phyloP scores from a whole-genome alignment of 1,140 invertebrate species.

The Phortica variegata region DNA sequence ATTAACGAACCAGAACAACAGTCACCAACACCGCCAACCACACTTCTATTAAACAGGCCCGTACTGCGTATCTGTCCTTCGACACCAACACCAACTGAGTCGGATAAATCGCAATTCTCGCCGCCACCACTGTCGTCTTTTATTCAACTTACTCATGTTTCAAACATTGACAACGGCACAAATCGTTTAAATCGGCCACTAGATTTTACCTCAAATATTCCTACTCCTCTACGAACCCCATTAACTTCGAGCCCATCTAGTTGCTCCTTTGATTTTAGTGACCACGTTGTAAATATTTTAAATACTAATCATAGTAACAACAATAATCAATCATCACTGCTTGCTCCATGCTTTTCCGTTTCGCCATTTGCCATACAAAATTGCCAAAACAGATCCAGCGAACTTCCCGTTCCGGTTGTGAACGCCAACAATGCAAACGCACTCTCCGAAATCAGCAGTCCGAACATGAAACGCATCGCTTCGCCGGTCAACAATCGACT shows the following conservation, averaged over 20 bases:
- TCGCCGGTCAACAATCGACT: constrained; percentile 35
- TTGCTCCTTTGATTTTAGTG: neutral
- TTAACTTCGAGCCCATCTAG: no score
- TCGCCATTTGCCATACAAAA: constrained; percentile 41
- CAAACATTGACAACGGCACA: no score
- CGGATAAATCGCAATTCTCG: constrained; percentile 27
- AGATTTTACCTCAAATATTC: no score
- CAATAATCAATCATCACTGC: constrained; percentile 53
- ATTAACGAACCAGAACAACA: no score
- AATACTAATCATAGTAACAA: constrained; percentile 53
- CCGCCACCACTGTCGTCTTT: neutral
- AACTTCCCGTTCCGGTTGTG: no score
- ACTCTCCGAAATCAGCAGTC: constrained; percentile 15
- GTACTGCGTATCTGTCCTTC: constrained; percentile 44
- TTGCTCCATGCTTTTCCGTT: constrained; percentile 46
- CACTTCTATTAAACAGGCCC: constrained; percentile 26
- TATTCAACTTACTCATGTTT: neutral
- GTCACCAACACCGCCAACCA: constrained; percentile 11
- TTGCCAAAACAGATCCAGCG: constrained; percentile 38
- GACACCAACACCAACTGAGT: constrained; percentile 46
- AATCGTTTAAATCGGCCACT: no score
- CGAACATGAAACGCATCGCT: constrained; percentile 28
- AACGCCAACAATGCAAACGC: neutral
- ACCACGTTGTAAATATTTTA: constrained; percentile 44
- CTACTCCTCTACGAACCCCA: no score